Evolutionary conservation across 2,797 vertebrate species (phyloP), one percentile per base, ranked within the genome.

Genomic region (Sciurus carolinensis): DNA sequence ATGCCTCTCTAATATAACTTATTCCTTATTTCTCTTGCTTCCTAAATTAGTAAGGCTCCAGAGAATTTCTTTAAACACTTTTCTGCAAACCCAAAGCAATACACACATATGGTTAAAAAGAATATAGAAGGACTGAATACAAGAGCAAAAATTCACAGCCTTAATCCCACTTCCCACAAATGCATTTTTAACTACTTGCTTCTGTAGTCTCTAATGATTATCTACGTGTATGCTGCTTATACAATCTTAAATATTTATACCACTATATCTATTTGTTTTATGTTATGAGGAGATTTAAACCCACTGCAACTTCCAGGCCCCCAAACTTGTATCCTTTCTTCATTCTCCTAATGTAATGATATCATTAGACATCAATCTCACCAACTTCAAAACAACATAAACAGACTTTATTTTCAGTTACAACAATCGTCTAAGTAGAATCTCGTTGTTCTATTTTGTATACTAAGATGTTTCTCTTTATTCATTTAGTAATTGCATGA

Each of bases 381-480:
- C 30, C 26, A 95, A 95, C 44, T 82, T 92, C 44, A 39, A 86
- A 93, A 92, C 62, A 90, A 44, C 30, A 90, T 54, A 87, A 50
- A 90, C 77, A 80, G 87, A 95, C 24, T 77, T 88, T 91, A 86
- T 62, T 83, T 96, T 92, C 62, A 94, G 52, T 91, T n/a, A 44
- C 79, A 92, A 62, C 8, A 90, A 92, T 57, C 33, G 81, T 39
- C 39, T 28, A 77, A 81, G 76, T 17, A 91, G 13, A 79, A 76
- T 83, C 22, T 94, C 73, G 33, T 33, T 95, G 33, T 33, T 95
- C 62, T 76, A 62, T 5, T 77, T 82, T 69, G n/a, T 69, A 94
- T 88, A 84, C 52, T 91, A 95, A 94, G 44, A 44, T 39, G 15
- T 76, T 90, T 87, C 26, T 95, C n/a, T 91, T 92, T 92, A 96